Evolutionary conservation across 2,113 vertebrate genomes (phyloP).

Genomic region (Nicator chloris): DNA sequence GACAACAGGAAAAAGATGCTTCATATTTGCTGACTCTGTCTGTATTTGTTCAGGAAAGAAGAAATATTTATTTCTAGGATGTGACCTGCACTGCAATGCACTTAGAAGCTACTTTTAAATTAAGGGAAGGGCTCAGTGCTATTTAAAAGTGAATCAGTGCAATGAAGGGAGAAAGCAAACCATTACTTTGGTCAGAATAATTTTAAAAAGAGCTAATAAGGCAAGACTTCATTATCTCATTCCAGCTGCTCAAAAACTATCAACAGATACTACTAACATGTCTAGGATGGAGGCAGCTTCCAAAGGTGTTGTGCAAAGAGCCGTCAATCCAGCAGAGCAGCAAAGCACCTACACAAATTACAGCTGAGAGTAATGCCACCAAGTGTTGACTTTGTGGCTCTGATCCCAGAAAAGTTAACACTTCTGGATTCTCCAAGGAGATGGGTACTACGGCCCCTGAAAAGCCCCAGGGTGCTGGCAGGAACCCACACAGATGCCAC

Average conservation of each 20-base stretch:
- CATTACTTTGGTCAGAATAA: not conserved
- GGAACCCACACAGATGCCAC: not conserved
- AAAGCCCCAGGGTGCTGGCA: not conserved
- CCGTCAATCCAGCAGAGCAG: not conserved
- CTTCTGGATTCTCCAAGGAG: not conserved
- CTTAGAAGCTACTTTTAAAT: not conserved
- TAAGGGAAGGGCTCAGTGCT: not conserved
- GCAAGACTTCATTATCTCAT: not conserved
- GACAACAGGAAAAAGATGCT: not conserved
- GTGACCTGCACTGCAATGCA: not conserved
- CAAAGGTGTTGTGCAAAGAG: not conserved
- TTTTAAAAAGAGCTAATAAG: not conserved
- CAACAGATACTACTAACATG: not conserved
- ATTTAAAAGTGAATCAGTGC: not conserved
- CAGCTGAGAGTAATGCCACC: not conserved
- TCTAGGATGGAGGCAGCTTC: not conserved
- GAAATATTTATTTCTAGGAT: not conserved
- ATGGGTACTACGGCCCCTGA: not conserved
- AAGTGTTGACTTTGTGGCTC: not conserved
- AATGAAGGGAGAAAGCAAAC: not conserved
- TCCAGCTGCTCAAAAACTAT: not conserved
- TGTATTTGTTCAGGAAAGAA: not conserved
- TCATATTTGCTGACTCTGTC: not conserved
- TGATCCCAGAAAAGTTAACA: not conserved
- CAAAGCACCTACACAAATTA: not conserved